Conservation (phyloP, 2,113 vertebrate species). For the Mus musculus region DNA sequence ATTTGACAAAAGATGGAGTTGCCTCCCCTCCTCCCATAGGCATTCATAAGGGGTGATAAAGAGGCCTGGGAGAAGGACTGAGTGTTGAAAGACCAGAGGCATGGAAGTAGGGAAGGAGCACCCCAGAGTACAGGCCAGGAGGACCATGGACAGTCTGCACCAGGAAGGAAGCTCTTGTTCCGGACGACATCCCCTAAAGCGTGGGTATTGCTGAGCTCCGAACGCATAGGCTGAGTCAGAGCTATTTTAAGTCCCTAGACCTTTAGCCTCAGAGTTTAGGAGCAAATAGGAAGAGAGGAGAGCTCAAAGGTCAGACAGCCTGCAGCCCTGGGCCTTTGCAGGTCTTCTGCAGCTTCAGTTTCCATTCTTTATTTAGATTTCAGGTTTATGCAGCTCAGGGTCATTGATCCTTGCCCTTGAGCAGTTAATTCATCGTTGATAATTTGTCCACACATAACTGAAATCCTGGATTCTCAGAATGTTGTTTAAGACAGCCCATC, state of each 20-base stretch:
- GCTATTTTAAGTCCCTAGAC: slow-evolving; percentile 37
- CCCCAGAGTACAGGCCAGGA: neutral
- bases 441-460: neutral
- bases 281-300: slow-evolving; percentile 5
- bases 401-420: slow-evolving; percentile 43
- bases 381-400: slow-evolving; percentile 43
- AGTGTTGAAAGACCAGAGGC: neutral
- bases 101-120: too few species aligned
- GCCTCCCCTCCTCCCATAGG: neutral
- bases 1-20: neutral
- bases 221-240: neutral
- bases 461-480: slow-evolving; percentile 34
- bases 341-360: neutral
- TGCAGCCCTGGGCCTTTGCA: neutral
- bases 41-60: neutral
- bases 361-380: slow-evolving; percentile 46
- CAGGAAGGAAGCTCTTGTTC: neutral
- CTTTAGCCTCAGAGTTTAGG: slow-evolving; percentile 37
- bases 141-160: accelerated
- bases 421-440: neutral
- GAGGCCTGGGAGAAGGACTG: neutral
- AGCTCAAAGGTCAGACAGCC: slow-evolving; percentile 27
- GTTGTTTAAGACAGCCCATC: slow-evolving; percentile 30
- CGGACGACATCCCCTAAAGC: neutral
- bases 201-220: neutral